phyloP scores from a whole-genome alignment of 2,797 vertebrate species.

The Delichon dasypus region DNA sequence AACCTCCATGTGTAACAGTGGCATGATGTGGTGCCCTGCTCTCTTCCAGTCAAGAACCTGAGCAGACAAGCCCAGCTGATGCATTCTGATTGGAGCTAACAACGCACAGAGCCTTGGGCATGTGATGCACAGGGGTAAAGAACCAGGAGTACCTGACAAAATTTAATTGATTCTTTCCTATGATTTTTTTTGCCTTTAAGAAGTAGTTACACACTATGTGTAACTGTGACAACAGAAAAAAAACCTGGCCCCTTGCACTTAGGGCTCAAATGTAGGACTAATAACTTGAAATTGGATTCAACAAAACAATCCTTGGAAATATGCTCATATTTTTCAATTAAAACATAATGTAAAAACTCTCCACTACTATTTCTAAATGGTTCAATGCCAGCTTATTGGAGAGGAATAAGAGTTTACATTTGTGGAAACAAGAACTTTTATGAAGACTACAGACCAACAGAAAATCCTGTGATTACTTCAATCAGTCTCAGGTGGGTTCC shows the following conservation, averaged over 20 bases:
- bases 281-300: not conserved
- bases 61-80: not conserved
- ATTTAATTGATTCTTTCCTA: not conserved
- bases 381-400: not conserved
- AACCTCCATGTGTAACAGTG: not conserved
- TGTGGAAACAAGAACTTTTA: not conserved
- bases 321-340: not conserved
- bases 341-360: not conserved
- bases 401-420: not conserved
- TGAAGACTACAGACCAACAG: not conserved
- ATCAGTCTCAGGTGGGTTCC: not conserved
- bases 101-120: not conserved
- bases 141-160: not conserved
- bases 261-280: not conserved
- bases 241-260: not conserved
- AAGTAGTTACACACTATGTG: not conserved
- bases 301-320: not conserved
- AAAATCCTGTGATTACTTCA: not conserved
- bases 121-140: not conserved
- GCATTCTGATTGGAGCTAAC: not conserved
- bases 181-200: not conserved
- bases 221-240: not conserved
- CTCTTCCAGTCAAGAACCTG: not conserved
- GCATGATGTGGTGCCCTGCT: not conserved
- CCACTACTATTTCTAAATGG: not conserved